A percentile compares a stretch with the other conserved stretches of the same genome.
Conservation (phyloP, 2,888 invertebrate genomes). For the Lissonota sp. region DNA sequence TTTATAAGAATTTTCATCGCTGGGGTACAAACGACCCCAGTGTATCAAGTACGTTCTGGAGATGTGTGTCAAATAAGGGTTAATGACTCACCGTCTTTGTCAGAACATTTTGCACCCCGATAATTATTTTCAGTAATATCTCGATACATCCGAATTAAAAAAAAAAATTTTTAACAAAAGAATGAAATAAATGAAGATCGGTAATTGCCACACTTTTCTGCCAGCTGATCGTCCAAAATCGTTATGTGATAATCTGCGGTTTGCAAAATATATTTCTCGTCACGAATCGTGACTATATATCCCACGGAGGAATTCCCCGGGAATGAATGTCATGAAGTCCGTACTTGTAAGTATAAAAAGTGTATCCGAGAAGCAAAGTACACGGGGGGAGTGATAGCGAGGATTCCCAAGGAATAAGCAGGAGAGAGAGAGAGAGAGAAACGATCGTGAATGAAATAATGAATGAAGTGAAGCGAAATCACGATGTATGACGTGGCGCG, state of each 20-base stretch:
- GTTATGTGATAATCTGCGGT: constrained; percentile 16
- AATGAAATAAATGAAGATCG: no score
- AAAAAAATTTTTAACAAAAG: no score
- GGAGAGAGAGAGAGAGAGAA: constrained; percentile 16
- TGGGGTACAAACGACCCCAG: no score
- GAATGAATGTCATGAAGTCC: constrained; percentile 50
- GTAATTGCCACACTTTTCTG: no score
- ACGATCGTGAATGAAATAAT: constrained; percentile 64
- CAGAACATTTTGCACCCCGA: no score
- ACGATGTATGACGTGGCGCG: constrained; percentile 65
- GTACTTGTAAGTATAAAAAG: constrained; percentile 48
- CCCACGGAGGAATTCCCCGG: constrained; percentile 35
- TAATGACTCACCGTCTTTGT: no score
- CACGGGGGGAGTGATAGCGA: background rate
- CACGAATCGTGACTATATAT: constrained; percentile 6
- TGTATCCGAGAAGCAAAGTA: constrained; percentile 31
- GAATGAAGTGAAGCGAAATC: constrained; percentile 67
- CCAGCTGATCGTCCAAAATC: no score
- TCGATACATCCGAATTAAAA: no score
- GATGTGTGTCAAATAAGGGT: no score
- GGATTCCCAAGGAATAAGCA: background rate
- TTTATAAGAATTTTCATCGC: no score
- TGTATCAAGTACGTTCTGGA: no score
- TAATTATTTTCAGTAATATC: no score
- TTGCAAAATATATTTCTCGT: background rate